Percentiles rank a stretch among this genome's conserved stretches.
Evolutionary conservation across 2,888 invertebrate genomes (phyloP).

Genomic region (Tipula vernalis): DNA sequence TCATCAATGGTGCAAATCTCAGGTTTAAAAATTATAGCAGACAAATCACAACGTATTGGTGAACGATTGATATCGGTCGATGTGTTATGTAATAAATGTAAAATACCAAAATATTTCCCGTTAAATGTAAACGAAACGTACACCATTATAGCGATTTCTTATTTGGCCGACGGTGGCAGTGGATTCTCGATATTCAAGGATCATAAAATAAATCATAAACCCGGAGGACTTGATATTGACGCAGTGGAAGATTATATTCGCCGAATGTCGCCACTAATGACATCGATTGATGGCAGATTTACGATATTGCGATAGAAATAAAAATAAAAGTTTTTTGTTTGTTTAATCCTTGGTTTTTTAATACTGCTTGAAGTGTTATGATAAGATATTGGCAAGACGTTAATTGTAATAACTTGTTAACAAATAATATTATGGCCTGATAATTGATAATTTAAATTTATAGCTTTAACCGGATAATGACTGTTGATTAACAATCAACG

Average conservation of each 20-base stretch:
- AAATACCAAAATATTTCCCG: conserved; percentile 47
- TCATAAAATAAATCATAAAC: neutral
- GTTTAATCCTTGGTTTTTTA: no score
- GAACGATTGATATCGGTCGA: conserved; percentile 43
- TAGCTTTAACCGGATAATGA: no score
- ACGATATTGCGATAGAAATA: neutral
- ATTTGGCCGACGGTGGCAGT: conserved; percentile 56
- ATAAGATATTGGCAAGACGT: neutral
- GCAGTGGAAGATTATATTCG: conserved; percentile 40
- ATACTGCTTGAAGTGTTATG: neutral
- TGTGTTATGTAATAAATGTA: conserved; percentile 50
- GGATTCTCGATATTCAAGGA: conserved; percentile 40
- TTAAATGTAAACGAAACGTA: conserved; percentile 45
- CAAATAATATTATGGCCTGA: no score
- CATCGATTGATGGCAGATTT: neutral
- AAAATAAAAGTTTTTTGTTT: neutral
- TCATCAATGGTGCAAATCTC: conserved; percentile 43
- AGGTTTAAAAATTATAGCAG: conserved; percentile 31
- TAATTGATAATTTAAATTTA: no score
- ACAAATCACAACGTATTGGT: conserved; percentile 45
- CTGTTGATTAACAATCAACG: no score
- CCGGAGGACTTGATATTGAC: conserved; percentile 42
- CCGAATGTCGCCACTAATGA: conserved; percentile 31
- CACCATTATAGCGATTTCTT: conserved; percentile 46
- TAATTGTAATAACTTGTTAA: no score